These are phyloP conservation scores for Rhogogaster chlorosoma DNA, from an alignment of 2,888 invertebrate genomes.

Conservation along the genomic window DNA sequence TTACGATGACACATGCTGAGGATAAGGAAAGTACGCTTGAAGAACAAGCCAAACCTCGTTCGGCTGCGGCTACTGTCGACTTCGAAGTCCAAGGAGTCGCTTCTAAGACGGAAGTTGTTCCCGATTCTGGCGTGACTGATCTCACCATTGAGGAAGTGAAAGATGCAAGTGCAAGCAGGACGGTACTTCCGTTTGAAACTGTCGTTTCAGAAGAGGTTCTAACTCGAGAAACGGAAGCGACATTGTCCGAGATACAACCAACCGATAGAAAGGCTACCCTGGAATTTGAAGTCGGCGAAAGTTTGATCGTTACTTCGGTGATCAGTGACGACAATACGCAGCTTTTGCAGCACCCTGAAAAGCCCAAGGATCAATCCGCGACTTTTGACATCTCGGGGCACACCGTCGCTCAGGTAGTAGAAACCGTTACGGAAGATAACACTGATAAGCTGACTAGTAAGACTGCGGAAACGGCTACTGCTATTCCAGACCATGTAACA, in stretches of 20 bases:
- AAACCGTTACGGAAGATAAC: constrained; percentile 71
- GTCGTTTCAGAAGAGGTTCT: constrained; percentile 70
- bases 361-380: constrained; percentile 74
- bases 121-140: constrained; percentile 65
- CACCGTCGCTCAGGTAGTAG: constrained; percentile 72
- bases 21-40: constrained; percentile 72
- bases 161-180: constrained; percentile 65
- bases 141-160: constrained; percentile 58
- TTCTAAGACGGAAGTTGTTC: constrained; percentile 69
- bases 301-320: constrained; percentile 68
- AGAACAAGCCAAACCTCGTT: constrained; percentile 63
- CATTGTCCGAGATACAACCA: constrained; percentile 77
- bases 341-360: constrained; percentile 63
- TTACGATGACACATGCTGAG: constrained; percentile 78
- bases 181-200: constrained; percentile 68
- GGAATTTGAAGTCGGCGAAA: constrained; percentile 70
- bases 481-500: constrained; percentile 80
- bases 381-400: constrained; percentile 74
- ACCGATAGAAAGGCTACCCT: constrained; percentile 79
- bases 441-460: constrained; percentile 70
- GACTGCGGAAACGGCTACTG: constrained; percentile 78
- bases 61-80: constrained; percentile 67
- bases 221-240: constrained; percentile 70
- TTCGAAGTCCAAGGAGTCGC: constrained; percentile 69
- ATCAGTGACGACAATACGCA: constrained; percentile 69